phyloP scores from a whole-genome alignment of 1,140 invertebrate genomes.

The Antheraea pernyi region DNA sequence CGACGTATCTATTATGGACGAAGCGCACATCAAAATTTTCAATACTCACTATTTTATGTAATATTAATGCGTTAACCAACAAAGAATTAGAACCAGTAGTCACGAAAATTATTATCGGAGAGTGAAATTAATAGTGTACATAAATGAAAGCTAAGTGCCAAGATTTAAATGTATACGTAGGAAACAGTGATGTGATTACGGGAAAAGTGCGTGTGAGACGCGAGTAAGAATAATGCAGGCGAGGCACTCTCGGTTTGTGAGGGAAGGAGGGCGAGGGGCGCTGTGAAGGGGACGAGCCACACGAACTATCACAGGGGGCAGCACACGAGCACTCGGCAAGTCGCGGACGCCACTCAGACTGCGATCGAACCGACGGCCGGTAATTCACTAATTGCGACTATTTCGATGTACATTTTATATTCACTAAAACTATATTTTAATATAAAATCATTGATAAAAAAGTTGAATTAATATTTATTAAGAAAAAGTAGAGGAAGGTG shows the following conservation, averaged over 20 bases:
- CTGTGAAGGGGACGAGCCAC: constrained; percentile 14
- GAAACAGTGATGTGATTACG: background rate
- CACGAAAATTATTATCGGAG: background rate
- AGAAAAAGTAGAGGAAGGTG: background rate
- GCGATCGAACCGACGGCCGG: constrained; percentile 13
- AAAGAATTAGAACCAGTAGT: background rate
- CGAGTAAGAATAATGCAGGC: background rate
- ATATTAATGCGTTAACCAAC: background rate
- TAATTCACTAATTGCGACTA: too few relatives aligned
- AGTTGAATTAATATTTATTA: too few relatives aligned
- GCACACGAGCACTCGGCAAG: constrained; percentile 23
- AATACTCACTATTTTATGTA: background rate
- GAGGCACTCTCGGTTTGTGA: background rate
- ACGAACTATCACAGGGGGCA: constrained; percentile 51
- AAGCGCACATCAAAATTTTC: background rate
- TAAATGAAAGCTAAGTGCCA: background rate
- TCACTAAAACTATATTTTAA: too few relatives aligned
- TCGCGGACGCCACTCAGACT: constrained; percentile 13
- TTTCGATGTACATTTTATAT: too few relatives aligned
- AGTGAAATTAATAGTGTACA: background rate
- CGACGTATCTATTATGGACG: constrained; percentile 1
- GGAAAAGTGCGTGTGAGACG: background rate
- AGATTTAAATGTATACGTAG: background rate
- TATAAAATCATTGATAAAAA: too few relatives aligned
- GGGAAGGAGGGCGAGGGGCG: constrained; percentile 13